phyloP scores from a whole-genome alignment of 1,140 invertebrate species.

The Drosophila willistoni region DNA sequence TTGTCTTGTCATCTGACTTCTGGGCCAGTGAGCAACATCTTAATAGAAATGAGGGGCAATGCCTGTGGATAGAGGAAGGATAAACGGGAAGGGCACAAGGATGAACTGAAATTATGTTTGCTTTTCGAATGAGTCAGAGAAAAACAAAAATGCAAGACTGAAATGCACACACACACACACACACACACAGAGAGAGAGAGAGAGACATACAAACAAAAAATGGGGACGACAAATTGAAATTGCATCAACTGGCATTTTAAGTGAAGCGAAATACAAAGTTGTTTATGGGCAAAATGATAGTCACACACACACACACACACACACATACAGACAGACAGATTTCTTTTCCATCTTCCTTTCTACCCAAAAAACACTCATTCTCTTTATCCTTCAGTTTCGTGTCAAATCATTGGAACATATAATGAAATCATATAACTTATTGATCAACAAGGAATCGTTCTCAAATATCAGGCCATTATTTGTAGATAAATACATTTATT shows the following conservation, averaged over 20 bases:
- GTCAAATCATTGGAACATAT: neutral
- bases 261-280: slow-evolving; percentile 6
- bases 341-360: neutral
- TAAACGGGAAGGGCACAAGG: neutral
- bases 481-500: neutral
- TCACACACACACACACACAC: neutral
- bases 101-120: slow-evolving; percentile 11
- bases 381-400: neutral
- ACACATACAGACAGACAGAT: neutral
- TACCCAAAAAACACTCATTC: neutral
- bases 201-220: neutral
- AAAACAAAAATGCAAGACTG: slow-evolving; percentile 3
- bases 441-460: neutral
- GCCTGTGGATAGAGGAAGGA: too few species aligned
- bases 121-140: neutral
- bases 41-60: slow-evolving; percentile 1
- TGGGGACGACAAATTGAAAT: neutral
- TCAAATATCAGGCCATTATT: neutral
- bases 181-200: neutral
- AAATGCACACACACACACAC: neutral
- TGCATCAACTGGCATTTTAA: slow-evolving; percentile 10
- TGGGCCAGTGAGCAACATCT: slow-evolving; percentile 10
- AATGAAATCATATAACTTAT: neutral
- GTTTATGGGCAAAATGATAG: neutral
- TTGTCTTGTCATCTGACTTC: slow-evolving; percentile 9